A percentile compares a stretch with the other conserved stretches of the same genome.
Evolutionary conservation across 2,113 vertebrate species (phyloP).

Genomic region (Sceloporus undulatus): DNA sequence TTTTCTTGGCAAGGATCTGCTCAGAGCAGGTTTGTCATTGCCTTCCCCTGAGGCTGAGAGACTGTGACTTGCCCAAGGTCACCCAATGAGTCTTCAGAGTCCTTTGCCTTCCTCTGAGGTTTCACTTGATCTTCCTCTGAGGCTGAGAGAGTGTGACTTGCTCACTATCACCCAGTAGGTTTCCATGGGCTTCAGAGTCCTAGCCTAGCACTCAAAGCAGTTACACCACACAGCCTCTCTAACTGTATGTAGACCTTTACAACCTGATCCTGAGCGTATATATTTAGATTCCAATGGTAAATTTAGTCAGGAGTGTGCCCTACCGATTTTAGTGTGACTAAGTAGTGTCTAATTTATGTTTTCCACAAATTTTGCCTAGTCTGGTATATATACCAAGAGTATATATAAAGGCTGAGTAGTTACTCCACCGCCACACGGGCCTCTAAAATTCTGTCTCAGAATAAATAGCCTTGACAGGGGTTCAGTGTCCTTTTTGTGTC

Average conservation of each 20-base stretch:
- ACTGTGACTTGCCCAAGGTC: too few species aligned
- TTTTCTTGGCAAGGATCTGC: too few species aligned
- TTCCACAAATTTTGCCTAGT: neutral
- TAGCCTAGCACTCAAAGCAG: too few species aligned
- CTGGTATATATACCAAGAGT: neutral
- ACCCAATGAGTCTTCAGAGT: too few species aligned
- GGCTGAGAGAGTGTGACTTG: too few species aligned
- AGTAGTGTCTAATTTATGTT: neutral
- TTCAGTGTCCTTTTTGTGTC: neutral
- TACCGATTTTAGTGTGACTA: neutral
- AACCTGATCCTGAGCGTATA: neutral
- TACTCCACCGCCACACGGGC: too few species aligned
- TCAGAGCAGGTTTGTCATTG: too few species aligned
- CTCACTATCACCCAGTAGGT: too few species aligned
- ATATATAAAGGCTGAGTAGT: neutral
- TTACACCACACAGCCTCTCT: neutral
- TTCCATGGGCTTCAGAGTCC: too few species aligned
- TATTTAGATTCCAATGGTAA: neutral
- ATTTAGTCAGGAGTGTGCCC: neutral
- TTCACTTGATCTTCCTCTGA: too few species aligned
- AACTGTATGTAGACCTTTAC: neutral
- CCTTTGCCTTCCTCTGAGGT: too few species aligned
- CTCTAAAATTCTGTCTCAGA: neutral
- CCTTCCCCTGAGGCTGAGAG: too few species aligned
- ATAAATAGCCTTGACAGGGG: neutral